Conservation (phyloP, 2,797 vertebrate species). For the Cossypha dichroa region DNA sequence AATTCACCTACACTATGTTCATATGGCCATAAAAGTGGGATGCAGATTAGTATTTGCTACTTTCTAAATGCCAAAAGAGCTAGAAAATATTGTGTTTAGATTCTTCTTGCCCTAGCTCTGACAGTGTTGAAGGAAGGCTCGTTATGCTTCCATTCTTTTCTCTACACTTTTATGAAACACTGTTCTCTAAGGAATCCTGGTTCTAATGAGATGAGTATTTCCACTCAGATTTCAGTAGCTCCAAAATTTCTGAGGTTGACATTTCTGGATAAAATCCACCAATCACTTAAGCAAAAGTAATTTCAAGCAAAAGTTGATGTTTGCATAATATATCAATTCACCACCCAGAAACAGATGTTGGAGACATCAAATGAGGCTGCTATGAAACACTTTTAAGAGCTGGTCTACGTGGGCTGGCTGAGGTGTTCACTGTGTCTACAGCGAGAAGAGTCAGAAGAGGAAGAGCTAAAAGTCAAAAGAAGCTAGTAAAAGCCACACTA, state of each 20-base stretch:
- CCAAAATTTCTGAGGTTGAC: background rate
- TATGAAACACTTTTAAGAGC: background rate
- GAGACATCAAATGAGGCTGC: background rate
- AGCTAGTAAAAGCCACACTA: background rate
- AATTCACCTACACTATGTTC: background rate
- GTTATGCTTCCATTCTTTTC: background rate
- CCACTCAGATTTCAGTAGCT: background rate
- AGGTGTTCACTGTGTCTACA: background rate
- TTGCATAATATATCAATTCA: background rate
- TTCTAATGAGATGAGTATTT: background rate
- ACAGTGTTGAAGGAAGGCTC: background rate
- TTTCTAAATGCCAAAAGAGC: background rate
- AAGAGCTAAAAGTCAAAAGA: background rate
- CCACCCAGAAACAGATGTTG: background rate
- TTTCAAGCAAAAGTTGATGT: background rate
- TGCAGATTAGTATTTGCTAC: background rate
- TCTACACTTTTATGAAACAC: background rate
- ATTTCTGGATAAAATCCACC: background rate
- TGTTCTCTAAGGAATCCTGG: background rate
- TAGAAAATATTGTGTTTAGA: background rate
- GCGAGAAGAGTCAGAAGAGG: background rate
- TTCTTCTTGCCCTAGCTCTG: background rate
- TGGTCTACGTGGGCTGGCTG: background rate
- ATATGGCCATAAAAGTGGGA: background rate
- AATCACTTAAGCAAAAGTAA: background rate